These are phyloP conservation scores for Aleadryas rufinucha DNA, from an alignment of 2,113 vertebrate genomes.

Conservation along the genomic window DNA sequence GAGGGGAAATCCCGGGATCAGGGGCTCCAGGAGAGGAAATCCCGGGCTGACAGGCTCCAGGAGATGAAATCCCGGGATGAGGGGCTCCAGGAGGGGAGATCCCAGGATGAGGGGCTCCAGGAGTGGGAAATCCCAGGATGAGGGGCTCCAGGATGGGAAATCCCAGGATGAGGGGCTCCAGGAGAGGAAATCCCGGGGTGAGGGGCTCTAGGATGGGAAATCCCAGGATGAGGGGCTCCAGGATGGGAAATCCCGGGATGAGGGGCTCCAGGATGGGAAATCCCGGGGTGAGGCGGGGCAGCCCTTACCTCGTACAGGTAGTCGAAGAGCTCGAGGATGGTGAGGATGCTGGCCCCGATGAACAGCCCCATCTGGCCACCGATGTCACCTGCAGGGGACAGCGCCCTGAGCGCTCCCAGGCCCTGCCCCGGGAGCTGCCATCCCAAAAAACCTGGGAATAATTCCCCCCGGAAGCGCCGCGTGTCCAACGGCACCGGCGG, in stretches of 20 bases:
- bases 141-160: too few species aligned
- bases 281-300: neutral
- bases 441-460: neutral
- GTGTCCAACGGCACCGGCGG: rapidly evolving
- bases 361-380: conserved; percentile 99
- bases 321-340: conserved; percentile 96
- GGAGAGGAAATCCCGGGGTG: neutral
- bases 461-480: neutral
- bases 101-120: too few species aligned
- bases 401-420: neutral
- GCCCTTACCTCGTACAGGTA: conserved; percentile 94
- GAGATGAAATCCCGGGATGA: neutral
- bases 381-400: conserved; percentile 81
- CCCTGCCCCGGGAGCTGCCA: neutral
- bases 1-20: neutral
- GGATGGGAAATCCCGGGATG: neutral
- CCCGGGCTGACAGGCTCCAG: neutral
- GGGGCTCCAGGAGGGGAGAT: too few species aligned
- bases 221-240: rapidly evolving
- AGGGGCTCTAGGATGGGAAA: neutral
- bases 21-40: neutral
- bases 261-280: neutral
- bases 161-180: rapidly evolving
- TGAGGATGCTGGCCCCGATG: conserved; percentile 97
- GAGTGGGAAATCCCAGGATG: neutral